Conservation (phyloP, 2,888 invertebrate genomes). For the Metacarcinus magister region DNA sequence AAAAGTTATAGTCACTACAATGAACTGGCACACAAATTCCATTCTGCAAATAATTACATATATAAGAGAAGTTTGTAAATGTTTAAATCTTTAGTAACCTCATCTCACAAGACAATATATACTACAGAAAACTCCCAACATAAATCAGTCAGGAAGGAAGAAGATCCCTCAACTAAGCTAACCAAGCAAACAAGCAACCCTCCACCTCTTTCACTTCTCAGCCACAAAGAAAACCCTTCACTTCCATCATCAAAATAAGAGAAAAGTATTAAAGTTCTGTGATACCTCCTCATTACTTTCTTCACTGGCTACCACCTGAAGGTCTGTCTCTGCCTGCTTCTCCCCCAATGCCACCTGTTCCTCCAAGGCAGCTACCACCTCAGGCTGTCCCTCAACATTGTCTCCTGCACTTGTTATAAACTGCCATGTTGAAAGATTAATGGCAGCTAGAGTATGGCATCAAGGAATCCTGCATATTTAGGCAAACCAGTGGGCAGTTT, state of each 20-base stretch:
- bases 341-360: conserved; percentile 63
- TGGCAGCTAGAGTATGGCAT: conserved; percentile 49
- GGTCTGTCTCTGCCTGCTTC: conserved; percentile 56
- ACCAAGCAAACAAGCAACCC: conserved; percentile 62
- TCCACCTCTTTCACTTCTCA: conserved; percentile 47
- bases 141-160: neutral
- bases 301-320: conserved; percentile 61
- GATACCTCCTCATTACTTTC: conserved; percentile 69
- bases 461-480: conserved; percentile 9
- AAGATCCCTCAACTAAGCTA: neutral
- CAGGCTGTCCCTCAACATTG: conserved; percentile 67
- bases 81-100: neutral
- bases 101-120: neutral
- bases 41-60: conserved; percentile 7
- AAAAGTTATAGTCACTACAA: neutral
- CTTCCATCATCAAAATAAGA: conserved; percentile 34
- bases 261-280: conserved; percentile 59
- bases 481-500: conserved; percentile 17
- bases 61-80: neutral
- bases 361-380: neutral
- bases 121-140: conserved; percentile 47
- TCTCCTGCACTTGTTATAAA: conserved; percentile 70
- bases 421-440: conserved; percentile 63
- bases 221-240: conserved; percentile 42
- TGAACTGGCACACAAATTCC: neutral